These are phyloP conservation scores for Brachionus koreanus DNA, from an alignment of 1,140 invertebrate species.

Conservation along the genomic window DNA sequence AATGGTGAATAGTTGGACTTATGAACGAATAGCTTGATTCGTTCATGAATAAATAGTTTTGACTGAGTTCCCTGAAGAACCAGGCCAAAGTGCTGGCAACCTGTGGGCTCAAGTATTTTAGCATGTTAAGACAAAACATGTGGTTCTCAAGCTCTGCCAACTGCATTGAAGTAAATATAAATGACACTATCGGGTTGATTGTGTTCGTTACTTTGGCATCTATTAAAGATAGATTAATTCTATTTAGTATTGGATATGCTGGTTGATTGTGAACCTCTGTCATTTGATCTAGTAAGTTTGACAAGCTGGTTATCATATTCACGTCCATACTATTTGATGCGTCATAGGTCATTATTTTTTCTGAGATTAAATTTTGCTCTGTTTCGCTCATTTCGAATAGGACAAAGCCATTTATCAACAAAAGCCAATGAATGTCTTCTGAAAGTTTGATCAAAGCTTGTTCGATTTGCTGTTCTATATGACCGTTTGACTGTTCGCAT, in stretches of 20 bases:
- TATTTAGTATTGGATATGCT: not conserved
- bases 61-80: not conserved
- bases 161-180: not conserved
- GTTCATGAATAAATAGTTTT: not conserved
- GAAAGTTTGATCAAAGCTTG: not conserved
- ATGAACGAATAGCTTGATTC: conserved; percentile 10
- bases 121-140: conserved; percentile 18
- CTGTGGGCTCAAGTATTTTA: conserved; percentile 19
- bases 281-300: not conserved
- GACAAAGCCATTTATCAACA: conserved; percentile 34
- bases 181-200: not conserved
- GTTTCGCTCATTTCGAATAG: conserved; percentile 39
- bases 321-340: not conserved
- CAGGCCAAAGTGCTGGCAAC: conserved; percentile 8
- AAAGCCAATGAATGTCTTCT: conserved; percentile 37
- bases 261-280: not conserved
- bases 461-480: not conserved
- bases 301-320: not conserved
- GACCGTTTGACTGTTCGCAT: not conserved
- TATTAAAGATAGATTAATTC: not conserved
- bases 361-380: not conserved
- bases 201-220: not conserved
- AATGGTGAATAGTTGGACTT: conserved; percentile 3
- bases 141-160: not conserved
- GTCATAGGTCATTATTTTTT: conserved; percentile 15